A percentile compares a stretch with the other conserved stretches of the same genome.
These are phyloP conservation scores for Anneissia japonica DNA, from an alignment of 35 echinoderm and acorn worm species.

Conservation along the genomic window DNA sequence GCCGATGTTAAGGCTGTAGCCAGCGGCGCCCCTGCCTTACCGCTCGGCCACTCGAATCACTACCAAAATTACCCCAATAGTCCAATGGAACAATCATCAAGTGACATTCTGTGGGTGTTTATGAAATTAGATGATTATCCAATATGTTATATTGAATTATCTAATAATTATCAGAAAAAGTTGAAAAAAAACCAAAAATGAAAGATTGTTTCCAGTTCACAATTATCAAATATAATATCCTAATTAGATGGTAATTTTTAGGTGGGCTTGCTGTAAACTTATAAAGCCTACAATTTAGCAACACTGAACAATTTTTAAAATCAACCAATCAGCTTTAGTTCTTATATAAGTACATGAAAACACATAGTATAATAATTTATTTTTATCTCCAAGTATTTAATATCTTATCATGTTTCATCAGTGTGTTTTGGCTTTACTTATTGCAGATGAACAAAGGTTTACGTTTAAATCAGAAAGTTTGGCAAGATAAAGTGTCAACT, in stretches of 20 bases:
- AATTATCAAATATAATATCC: background rate
- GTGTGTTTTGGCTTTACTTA: background rate
- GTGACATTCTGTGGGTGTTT: too few relatives aligned
- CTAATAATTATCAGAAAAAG: too few relatives aligned
- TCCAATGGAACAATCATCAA: too few relatives aligned
- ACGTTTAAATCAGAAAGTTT: slow-evolving; percentile 67
- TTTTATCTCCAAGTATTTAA: too few relatives aligned
- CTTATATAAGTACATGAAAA: background rate
- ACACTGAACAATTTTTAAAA: background rate
- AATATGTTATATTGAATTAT: too few relatives aligned
- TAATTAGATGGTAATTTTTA: background rate
- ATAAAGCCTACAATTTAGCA: background rate
- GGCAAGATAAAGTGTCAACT: slow-evolving; percentile 52
- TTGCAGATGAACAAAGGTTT: slow-evolving; percentile 85
- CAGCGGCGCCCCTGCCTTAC: too few relatives aligned
- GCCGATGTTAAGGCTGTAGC: too few relatives aligned
- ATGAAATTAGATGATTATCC: too few relatives aligned
- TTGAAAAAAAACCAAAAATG: too few relatives aligned
- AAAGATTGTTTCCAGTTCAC: too few relatives aligned
- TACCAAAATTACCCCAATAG: too few relatives aligned
- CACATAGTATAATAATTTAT: background rate
- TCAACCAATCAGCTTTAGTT: background rate
- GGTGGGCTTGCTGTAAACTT: background rate
- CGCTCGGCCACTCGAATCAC: too few relatives aligned
- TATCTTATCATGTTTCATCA: background rate